Evolutionary conservation across 2,113 vertebrate species (phyloP).

Genomic region (Serinus canaria): DNA sequence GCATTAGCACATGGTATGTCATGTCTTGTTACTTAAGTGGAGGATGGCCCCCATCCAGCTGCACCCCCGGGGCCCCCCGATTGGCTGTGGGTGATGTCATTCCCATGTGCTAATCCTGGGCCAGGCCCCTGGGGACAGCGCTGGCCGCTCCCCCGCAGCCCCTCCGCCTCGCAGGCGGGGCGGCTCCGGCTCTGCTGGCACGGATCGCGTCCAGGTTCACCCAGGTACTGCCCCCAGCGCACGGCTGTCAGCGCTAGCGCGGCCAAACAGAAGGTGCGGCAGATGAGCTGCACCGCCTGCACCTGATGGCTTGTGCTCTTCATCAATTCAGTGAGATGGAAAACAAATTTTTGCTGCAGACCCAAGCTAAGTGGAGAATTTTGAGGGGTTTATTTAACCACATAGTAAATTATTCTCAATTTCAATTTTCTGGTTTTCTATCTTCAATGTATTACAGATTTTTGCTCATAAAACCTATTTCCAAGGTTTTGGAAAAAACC

Average conservation of each 20-base stretch:
- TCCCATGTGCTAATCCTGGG: slow-evolving; percentile 58
- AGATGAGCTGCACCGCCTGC: slow-evolving; percentile 15
- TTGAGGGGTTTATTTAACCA: background rate
- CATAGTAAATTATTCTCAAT: background rate
- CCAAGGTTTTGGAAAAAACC: background rate
- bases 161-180: slow-evolving; percentile 1
- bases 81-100: slow-evolving; percentile 66
- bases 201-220: slow-evolving; percentile 11
- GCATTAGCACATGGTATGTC: slow-evolving; percentile 61
- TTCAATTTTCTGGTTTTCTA: background rate
- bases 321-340: background rate
- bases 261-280: slow-evolving; percentile 31
- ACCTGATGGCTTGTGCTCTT: rapidly evolving
- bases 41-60: slow-evolving; percentile 55
- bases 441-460: background rate
- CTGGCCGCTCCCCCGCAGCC: background rate
- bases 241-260: background rate
- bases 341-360: background rate
- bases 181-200: background rate
- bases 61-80: slow-evolving; percentile 16
- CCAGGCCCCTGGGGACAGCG: background rate
- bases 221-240: slow-evolving; percentile 60
- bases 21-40: slow-evolving; percentile 65
- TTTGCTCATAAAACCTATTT: background rate
- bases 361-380: background rate